These are phyloP conservation scores for Lasioglossum albipes DNA, from an alignment of 1,140 invertebrate genomes.

Conservation along the genomic window DNA sequence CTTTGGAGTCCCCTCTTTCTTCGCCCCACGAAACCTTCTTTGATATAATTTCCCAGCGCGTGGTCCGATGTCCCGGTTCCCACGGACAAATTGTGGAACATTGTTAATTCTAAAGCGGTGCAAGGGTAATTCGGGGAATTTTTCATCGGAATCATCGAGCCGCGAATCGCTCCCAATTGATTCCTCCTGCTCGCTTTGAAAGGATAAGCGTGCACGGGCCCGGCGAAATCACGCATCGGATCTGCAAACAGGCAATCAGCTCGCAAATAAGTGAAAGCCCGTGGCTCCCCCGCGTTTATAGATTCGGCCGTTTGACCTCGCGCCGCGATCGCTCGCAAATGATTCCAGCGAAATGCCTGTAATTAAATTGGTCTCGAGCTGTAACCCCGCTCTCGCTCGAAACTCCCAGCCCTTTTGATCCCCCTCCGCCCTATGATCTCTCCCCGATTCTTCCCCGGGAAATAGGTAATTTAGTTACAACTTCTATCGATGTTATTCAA, in stretches of 20 bases:
- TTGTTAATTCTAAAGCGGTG: not conserved
- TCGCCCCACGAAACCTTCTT: not conserved
- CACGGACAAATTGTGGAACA: not conserved
- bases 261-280: constrained; percentile 24
- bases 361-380: constrained; percentile 2
- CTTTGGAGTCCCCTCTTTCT: not conserved
- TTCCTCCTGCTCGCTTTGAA: not conserved
- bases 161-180: not conserved
- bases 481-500: too few species aligned
- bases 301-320: not conserved
- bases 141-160: constrained; percentile 17
- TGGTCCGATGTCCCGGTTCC: not conserved
- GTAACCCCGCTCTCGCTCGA: not conserved
- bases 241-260: constrained; percentile 8
- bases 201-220: not conserved
- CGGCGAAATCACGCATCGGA: not conserved
- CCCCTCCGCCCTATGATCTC: too few species aligned
- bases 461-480: not conserved
- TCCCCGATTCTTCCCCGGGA: not conserved
- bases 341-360: constrained; percentile 1
- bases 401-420: constrained; percentile 1
- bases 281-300: not conserved
- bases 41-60: not conserved
- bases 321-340: not conserved
- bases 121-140: not conserved